Evolutionary conservation across 2,797 vertebrate species (phyloP).

Genomic region (Sylvilagus floridanus): DNA sequence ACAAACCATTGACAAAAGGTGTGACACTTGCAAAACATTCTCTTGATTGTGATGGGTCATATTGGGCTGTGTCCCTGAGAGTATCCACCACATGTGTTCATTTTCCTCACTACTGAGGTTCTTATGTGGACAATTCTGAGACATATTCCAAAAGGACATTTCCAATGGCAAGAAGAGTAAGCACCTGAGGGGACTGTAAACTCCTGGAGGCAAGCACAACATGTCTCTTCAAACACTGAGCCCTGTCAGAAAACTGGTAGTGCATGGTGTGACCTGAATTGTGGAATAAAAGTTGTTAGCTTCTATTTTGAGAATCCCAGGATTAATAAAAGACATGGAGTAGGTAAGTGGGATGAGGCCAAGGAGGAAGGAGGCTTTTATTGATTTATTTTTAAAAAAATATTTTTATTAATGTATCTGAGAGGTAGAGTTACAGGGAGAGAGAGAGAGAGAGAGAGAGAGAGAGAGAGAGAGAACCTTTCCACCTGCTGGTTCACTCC

Average conservation of each 20-base stretch:
- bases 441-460: too few species aligned
- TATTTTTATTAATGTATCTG: too few species aligned
- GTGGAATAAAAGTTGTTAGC: not conserved
- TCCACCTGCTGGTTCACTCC: too few species aligned
- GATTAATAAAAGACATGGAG: not conserved
- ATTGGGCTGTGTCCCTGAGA: not conserved
- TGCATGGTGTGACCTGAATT: not conserved
- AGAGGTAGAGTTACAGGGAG: too few species aligned
- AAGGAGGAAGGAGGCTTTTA: not conserved
- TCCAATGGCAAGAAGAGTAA: not conserved
- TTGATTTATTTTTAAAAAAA: too few species aligned
- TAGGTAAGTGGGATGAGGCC: not conserved
- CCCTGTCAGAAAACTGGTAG: not conserved
- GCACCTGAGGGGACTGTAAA: not conserved
- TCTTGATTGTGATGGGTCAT: not conserved
- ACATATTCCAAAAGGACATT: not conserved
- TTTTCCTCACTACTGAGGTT: not conserved
- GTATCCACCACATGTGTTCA: not conserved
- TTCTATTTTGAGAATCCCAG: constrained; percentile 25
- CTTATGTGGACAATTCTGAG: not conserved
- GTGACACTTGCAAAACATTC: not conserved
- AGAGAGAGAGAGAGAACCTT: too few species aligned
- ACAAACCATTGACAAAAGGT: not conserved
- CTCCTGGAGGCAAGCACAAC: not conserved
- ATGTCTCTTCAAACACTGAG: not conserved